Conservation (phyloP, 53 echinoderm and acorn worm genomes). For the Holothuria leucospilota region DNA sequence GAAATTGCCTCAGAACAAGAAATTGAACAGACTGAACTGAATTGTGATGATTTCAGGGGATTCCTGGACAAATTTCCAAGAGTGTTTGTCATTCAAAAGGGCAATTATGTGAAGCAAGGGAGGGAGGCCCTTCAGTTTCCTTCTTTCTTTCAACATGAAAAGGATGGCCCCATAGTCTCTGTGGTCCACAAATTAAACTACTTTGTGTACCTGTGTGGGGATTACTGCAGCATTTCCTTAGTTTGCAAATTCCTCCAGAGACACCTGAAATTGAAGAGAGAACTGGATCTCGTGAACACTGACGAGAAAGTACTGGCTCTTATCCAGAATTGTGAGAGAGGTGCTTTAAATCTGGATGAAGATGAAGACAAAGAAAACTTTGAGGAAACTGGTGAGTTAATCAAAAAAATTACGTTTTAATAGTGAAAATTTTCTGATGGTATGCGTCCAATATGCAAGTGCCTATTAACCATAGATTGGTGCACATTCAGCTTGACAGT, state of each 20-base stretch:
- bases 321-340: background rate
- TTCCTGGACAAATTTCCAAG: conserved; percentile 10
- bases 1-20: conserved; percentile 16
- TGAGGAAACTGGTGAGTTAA: no score
- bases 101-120: background rate
- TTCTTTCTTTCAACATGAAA: conserved; percentile 24
- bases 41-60: background rate
- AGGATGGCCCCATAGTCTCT: background rate
- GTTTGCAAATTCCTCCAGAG: conserved; percentile 31
- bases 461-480: no score
- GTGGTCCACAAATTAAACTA: conserved; percentile 23
- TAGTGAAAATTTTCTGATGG: no score
- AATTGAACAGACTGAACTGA: background rate
- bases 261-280: background rate
- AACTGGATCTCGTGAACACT: background rate
- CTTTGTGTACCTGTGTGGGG: conserved; percentile 32
- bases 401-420: no score
- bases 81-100: background rate
- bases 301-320: background rate
- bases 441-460: no score
- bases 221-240: background rate
- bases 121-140: background rate
- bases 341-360: no score
- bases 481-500: no score
- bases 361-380: no score